These are phyloP conservation scores for Typhlichthys eigenmanni DNA, from an alignment of 2,797 vertebrate species.

Conservation along the genomic window DNA sequence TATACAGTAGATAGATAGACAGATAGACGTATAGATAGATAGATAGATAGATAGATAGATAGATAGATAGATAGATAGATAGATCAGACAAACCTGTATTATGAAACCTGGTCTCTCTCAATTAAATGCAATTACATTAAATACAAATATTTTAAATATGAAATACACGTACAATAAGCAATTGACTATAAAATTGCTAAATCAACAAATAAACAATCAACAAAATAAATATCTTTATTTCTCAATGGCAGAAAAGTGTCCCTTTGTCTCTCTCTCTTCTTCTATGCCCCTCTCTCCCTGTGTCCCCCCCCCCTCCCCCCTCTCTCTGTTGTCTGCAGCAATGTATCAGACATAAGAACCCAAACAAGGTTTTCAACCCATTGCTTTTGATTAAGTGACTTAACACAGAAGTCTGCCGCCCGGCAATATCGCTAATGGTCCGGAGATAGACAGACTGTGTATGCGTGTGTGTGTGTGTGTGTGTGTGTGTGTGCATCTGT, in stretches of 20 bases:
- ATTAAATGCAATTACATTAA: too few relatives aligned
- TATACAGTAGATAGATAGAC: neutral
- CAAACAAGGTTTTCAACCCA: slow-evolving; percentile 99
- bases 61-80: too few relatives aligned
- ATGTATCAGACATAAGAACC: slow-evolving; percentile 96
- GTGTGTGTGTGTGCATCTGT: slow-evolving; percentile 59
- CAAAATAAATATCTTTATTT: too few relatives aligned
- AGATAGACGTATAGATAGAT: too few relatives aligned
- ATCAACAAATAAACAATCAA: too few relatives aligned
- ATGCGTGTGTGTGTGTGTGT: slow-evolving; percentile 56
- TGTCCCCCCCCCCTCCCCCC: slow-evolving; percentile 60
- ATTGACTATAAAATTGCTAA: too few relatives aligned
- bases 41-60: too few relatives aligned
- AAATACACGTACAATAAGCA: too few relatives aligned
- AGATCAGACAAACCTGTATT: too few relatives aligned
- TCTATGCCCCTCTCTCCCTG: slow-evolving; percentile 50
- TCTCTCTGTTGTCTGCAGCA: slow-evolving; percentile 92
- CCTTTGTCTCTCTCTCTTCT: neutral
- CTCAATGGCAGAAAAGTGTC: slow-evolving; percentile 1
- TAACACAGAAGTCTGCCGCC: slow-evolving; percentile 93
- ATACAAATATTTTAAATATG: too few relatives aligned
- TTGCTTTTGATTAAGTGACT: slow-evolving; percentile 99
- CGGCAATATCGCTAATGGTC: slow-evolving; percentile 98
- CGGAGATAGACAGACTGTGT: slow-evolving; percentile 87
- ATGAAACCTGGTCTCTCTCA: too few relatives aligned